phyloP scores from a whole-genome alignment of 2,113 vertebrate genomes.

The Epinephelus cyanopodus region DNA sequence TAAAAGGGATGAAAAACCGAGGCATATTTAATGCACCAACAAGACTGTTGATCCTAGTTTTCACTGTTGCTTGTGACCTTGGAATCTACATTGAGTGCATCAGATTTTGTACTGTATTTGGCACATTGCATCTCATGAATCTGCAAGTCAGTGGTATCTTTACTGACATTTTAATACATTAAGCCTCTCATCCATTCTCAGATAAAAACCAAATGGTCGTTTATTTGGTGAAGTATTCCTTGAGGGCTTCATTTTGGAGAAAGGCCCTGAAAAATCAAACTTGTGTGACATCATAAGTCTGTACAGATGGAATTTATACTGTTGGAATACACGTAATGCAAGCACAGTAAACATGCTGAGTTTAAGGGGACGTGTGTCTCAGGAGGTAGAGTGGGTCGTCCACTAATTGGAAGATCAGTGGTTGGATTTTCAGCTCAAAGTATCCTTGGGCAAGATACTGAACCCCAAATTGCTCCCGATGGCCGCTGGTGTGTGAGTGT shows the following conservation, averaged over 20 bases:
- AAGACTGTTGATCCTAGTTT: background rate
- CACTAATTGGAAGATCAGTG: too few species aligned
- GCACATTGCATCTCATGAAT: background rate
- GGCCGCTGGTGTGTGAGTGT: too few species aligned
- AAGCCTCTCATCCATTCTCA: background rate
- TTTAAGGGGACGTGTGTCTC: background rate
- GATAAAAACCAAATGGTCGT: background rate
- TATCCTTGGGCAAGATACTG: too few species aligned
- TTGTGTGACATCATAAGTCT: too few species aligned
- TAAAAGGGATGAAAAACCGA: background rate
- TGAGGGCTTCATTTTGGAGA: too few species aligned
- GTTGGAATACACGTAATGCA: background rate
- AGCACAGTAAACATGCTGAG: background rate
- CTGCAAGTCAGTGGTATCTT: background rate
- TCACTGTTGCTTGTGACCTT: background rate
- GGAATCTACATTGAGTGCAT: background rate
- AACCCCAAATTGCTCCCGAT: too few species aligned
- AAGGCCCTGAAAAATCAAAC: too few species aligned
- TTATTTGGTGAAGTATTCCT: too few species aligned
- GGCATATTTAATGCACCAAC: background rate
- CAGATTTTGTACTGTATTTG: background rate
- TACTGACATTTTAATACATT: background rate
- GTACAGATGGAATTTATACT: background rate
- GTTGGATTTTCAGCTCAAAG: too few species aligned
- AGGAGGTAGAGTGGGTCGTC: too few species aligned